Base-by-base conservation (phyloP, 2,888 invertebrate genomes). In the Salticus scenicus region DNA sequence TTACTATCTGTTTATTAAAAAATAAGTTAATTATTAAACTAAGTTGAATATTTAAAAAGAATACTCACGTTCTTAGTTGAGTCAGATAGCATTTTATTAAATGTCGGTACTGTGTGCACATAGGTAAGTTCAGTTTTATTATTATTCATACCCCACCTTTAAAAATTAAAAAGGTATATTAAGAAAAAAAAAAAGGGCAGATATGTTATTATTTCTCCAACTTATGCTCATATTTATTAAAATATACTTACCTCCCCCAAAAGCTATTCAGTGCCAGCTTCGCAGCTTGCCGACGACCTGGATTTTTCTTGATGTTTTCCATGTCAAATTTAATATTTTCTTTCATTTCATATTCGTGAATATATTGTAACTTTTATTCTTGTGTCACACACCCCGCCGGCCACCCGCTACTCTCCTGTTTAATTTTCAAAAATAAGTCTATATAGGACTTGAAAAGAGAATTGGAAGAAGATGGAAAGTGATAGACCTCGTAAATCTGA, bases 391-490 rank as follows among this genome's bases (percentile, higher is more conserved):
- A 72, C 0, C 64, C 31, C 1, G 24, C 4, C 2, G 72, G 79
- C 79, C 79, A 79, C 7, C 79, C 79, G 17, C 42, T 64, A 33
- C 41, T 41, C 24, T 79, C 79, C 27, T 79, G 79, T 33, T 79
- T 79, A 24, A 79, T 79, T 30, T 72, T 79, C 12, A 79, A 27
- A 47, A 79, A 79, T 30, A 66, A 20, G n/a, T 79, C 72, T 10
- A 79, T 79, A 20, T 72, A 79, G 0, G 72, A 64, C 12, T 17
- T 42, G 47, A 79, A 79, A 12, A 72, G 31, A 4, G n/a, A 20
- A 12, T 37, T 20, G 0, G 64, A 66, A 1, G 28, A 30, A 8
- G 24, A 1, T 1, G 5, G 7, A 42, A 79, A 72, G 41, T 79
- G 79, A 27, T 72, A 79, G 1, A 77, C 77, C 37, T 77, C 77